These are phyloP conservation scores for Apotomis capreana DNA, from an alignment of 2,888 invertebrate genomes.

Conservation along the genomic window DNA sequence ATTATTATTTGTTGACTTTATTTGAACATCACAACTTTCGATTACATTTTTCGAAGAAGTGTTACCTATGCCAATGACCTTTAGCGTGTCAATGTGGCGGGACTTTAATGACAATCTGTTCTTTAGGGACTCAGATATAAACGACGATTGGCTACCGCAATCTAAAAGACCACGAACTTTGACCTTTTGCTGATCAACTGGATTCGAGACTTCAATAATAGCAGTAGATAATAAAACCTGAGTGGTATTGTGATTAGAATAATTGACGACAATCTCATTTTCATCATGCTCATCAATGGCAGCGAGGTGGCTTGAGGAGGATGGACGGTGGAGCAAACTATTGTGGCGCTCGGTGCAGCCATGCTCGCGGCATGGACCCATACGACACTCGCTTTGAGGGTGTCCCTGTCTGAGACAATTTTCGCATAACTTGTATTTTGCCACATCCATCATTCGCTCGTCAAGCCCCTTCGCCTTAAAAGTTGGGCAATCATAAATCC, in stretches of 20 bases:
- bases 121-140: slow-evolving; percentile 33
- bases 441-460: slow-evolving; percentile 34
- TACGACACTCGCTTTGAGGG: slow-evolving; percentile 34
- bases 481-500: slow-evolving; percentile 13
- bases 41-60: slow-evolving; percentile 2
- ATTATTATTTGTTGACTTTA: slow-evolving; percentile 37
- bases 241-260: neutral
- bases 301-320: neutral
- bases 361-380: slow-evolving; percentile 36
- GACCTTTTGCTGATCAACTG: slow-evolving; percentile 15
- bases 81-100: slow-evolving; percentile 12
- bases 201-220: slow-evolving; percentile 7
- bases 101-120: slow-evolving; percentile 13
- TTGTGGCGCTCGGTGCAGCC: slow-evolving; percentile 42
- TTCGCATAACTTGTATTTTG: slow-evolving; percentile 42
- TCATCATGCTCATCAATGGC: slow-evolving; percentile 14
- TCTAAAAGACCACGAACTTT: slow-evolving; percentile 38
- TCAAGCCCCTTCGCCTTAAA: slow-evolving; percentile 41
- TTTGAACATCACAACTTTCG: slow-evolving; percentile 34
- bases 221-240: slow-evolving; percentile 2
- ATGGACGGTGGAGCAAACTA: slow-evolving; percentile 37
- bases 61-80: slow-evolving; percentile 43
- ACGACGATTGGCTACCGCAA: slow-evolving; percentile 40
- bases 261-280: neutral
- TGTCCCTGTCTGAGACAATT: slow-evolving; percentile 45